These are phyloP conservation scores for Haemorhous mexicanus DNA, from an alignment of 2,113 vertebrate species.

Conservation along the genomic window DNA sequence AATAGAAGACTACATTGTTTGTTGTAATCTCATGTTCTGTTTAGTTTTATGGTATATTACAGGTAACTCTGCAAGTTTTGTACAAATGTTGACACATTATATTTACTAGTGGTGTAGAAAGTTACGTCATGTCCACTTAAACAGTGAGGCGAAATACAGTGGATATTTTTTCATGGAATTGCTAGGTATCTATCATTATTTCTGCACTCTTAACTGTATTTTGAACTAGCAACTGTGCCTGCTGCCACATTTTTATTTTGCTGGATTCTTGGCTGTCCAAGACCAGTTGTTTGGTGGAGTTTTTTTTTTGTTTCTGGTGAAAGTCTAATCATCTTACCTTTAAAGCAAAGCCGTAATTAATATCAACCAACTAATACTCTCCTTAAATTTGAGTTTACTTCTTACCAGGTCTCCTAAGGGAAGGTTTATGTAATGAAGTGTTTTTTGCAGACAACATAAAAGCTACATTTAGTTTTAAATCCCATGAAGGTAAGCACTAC, in stretches of 20 bases:
- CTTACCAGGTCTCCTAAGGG: background rate
- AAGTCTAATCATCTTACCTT: background rate
- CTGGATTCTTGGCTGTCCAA: background rate
- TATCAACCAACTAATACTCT: background rate
- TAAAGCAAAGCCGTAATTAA: conserved; percentile 9
- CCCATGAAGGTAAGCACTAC: background rate
- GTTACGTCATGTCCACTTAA: background rate
- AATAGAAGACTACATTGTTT: background rate
- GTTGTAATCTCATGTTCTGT: background rate
- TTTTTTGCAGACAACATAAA: conserved; percentile 26
- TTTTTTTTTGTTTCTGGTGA: background rate
- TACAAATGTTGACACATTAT: background rate
- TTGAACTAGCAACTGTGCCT: background rate
- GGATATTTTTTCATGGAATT: background rate
- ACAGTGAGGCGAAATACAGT: background rate
- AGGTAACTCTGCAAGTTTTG: background rate
- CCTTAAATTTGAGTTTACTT: background rate
- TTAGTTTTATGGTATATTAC: background rate
- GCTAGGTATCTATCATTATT: background rate
- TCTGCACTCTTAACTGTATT: background rate
- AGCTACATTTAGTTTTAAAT: background rate
- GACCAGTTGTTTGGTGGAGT: background rate
- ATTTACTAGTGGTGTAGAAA: background rate
- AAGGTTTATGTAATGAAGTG: conserved; percentile 19
- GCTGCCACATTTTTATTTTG: background rate